phyloP scores from a whole-genome alignment of 2,888 invertebrate species.

The Cerastis rubricosa region DNA sequence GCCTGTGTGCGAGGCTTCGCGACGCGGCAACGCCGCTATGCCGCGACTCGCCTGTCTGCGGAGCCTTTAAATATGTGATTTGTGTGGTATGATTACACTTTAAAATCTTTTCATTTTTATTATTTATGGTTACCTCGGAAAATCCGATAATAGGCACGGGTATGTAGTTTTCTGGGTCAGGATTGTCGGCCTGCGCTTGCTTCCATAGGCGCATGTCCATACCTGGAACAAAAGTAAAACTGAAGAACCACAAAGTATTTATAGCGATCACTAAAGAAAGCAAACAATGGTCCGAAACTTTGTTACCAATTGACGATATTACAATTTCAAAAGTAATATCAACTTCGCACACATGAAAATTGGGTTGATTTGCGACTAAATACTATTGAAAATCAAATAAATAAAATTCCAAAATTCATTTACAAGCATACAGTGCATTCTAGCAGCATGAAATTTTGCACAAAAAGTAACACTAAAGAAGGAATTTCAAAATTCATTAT shows the following conservation, averaged over 20 bases:
- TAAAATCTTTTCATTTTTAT: not conserved
- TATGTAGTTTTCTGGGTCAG: slow-evolving; percentile 96
- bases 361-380: not conserved
- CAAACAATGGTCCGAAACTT: no score
- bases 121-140: slow-evolving; percentile 87
- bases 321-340: not conserved
- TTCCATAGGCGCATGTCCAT: slow-evolving; percentile 98
- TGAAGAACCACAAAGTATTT: not conserved
- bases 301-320: not conserved
- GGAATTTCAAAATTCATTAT: not conserved
- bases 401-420: not conserved
- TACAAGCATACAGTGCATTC: not conserved
- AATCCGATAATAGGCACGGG: slow-evolving; percentile 99
- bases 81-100: no score
- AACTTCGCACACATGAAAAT: not conserved
- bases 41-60: no score
- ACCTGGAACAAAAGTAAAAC: slow-evolving; percentile 87
- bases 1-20: no score
- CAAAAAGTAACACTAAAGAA: not conserved
- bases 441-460: not conserved
- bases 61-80: no score
- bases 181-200: slow-evolving; percentile 98
- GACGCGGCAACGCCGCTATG: no score
- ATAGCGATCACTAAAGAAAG: not conserved
- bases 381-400: not conserved